Evolutionary conservation across 2,113 vertebrate species (phyloP).

Genomic region (Mobula hypostoma): DNA sequence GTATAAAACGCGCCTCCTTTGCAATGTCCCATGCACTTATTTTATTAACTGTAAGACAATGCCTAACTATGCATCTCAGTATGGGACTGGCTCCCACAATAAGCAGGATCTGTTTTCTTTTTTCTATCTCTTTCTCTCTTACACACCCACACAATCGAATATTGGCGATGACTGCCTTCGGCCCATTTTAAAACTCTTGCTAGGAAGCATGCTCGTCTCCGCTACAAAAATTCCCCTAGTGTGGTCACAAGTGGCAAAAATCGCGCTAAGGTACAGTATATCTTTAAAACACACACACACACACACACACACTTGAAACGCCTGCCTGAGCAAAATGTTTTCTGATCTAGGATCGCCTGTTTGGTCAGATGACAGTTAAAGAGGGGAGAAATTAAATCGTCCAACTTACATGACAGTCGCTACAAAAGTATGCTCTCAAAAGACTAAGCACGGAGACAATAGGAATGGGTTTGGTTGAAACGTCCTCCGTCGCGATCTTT

Average conservation of each 20-base stretch:
- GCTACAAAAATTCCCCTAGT: neutral
- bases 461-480: neutral
- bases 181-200: neutral
- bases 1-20: neutral
- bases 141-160: neutral
- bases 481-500: neutral
- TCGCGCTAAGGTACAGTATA: neutral
- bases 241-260: neutral
- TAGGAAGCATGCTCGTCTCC: neutral
- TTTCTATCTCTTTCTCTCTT: neutral
- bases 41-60: neutral
- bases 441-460: too few species aligned
- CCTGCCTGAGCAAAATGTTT: neutral
- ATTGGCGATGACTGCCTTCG: neutral
- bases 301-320: neutral
- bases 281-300: neutral
- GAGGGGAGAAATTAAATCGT: neutral
- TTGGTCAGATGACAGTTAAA: neutral
- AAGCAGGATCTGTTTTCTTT: too few species aligned
- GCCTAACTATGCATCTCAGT: neutral
- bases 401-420: slow-evolving; percentile 19
- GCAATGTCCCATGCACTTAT: neutral
- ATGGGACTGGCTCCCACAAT: neutral
- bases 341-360: neutral
- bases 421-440: neutral